Percentiles rank a stretch among this genome's conserved stretches.
These are phyloP conservation scores for Eupeodes luniger DNA, from an alignment of 2,888 invertebrate species.

Conservation along the genomic window DNA sequence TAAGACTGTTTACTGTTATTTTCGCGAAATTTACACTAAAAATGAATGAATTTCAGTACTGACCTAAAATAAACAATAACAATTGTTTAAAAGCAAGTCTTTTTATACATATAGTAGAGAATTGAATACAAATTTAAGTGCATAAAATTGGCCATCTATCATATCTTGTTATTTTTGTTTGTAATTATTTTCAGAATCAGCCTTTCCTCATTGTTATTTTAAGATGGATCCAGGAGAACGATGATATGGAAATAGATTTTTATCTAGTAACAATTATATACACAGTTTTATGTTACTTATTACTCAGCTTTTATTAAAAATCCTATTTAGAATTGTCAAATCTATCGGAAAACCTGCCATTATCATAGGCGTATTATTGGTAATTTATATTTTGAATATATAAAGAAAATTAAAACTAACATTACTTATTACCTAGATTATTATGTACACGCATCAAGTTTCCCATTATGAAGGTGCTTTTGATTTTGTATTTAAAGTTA, in stretches of 20 bases:
- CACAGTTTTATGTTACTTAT: slow-evolving; percentile 32
- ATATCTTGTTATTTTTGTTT: too few relatives aligned
- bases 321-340: slow-evolving; percentile 41
- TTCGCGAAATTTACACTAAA: too few relatives aligned
- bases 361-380: slow-evolving; percentile 21
- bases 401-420: background rate
- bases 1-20: too few relatives aligned
- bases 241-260: slow-evolving; percentile 39
- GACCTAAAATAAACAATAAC: too few relatives aligned
- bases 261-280: slow-evolving; percentile 30
- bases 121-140: too few relatives aligned
- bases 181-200: slow-evolving; percentile 37
- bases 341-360: slow-evolving; percentile 50
- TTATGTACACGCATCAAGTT: slow-evolving; percentile 36
- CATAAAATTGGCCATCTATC: too few relatives aligned
- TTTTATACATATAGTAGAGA: too few relatives aligned
- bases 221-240: slow-evolving; percentile 58
- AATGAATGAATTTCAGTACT: too few relatives aligned
- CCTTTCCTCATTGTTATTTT: slow-evolving; percentile 37
- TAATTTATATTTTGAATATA: background rate
- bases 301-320: slow-evolving; percentile 53
- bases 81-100: too few relatives aligned
- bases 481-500: slow-evolving; percentile 6
- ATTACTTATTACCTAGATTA: slow-evolving; percentile 9
- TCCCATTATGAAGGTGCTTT: background rate